Conservation (phyloP, 1,140 invertebrate genomes). For the Odontomachus brunneus region DNA sequence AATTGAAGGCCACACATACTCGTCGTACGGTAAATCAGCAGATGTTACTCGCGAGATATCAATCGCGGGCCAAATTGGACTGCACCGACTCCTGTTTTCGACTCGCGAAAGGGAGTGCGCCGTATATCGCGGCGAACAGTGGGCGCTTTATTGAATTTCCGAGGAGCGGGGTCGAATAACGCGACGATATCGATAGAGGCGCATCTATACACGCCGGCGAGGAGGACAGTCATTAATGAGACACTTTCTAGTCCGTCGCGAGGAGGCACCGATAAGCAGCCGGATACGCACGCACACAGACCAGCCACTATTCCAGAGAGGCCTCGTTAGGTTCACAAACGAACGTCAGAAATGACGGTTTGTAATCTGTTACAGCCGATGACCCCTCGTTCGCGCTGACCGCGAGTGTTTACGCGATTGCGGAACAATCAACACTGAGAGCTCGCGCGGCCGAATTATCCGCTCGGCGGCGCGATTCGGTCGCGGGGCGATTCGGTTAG, state of each 20-base stretch:
- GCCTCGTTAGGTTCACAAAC: conserved; percentile 32
- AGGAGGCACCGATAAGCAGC: conserved; percentile 31
- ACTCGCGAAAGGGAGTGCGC: background rate
- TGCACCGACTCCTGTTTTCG: background rate
- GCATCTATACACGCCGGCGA: conserved; percentile 10
- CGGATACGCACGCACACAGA: conserved; percentile 23
- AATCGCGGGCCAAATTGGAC: too few species aligned
- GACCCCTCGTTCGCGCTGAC: conserved; percentile 48
- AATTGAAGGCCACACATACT: too few species aligned
- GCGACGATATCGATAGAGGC: conserved; percentile 37
- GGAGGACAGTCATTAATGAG: conserved; percentile 58
- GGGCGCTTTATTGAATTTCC: conserved; percentile 37
- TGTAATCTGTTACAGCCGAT: conserved; percentile 31
- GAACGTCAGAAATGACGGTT: background rate
- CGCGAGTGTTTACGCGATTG: conserved; percentile 37
- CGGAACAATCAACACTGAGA: conserved; percentile 10
- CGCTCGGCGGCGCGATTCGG: too few species aligned
- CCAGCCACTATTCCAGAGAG: conserved; percentile 33
- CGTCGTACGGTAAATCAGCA: too few species aligned
- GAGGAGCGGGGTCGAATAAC: background rate
- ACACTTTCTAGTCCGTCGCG: conserved; percentile 42
- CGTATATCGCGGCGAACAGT: conserved; percentile 33
- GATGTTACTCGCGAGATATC: too few species aligned
- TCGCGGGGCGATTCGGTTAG: too few species aligned
- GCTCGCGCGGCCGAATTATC: too few species aligned